Base-by-base conservation (phyloP, 2,888 invertebrate species). In the Lysandra coridon region DNA sequence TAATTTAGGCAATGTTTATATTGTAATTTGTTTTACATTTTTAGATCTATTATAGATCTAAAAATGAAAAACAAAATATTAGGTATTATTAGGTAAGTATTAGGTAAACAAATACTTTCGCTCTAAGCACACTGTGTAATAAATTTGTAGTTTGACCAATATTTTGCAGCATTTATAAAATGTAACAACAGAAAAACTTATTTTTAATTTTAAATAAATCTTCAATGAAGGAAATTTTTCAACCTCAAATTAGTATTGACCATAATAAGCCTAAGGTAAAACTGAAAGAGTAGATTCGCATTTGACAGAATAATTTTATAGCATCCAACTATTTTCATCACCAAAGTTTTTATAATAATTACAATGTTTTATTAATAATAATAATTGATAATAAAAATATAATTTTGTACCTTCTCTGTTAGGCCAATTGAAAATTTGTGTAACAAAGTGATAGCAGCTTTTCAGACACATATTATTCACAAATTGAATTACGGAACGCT, bases 401-500 rank as follows among this genome's bases (percentile, higher is more conserved):
- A 64, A 10, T 37, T 69, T 12, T 14, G 30, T 69, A 69, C 69
- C 69, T 69, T 33, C 33, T 33, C 33, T 69, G 5, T 69, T 37
- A 2, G 33, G 14, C 5, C 37, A 17, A 69, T 69, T 69, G 5
- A 33, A 69, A 12, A 69, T 33, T 33, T 69, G 17, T 33, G 17
- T 14, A 69, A 37, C 69, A 37, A 69, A 69, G 14, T 5, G 33
- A 37, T 37, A 69, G 37, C 4, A 69, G 12, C 33, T 17, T 69
- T 69, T 69, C 33, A 69, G 69, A 69, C 69, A 69, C 69, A 69
- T 69, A 69, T 37, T 69, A 69, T 37, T 69, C 14, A 37, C 69
- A 14, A 64, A 64, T 37, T 37, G 2, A 37, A 37, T 69, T 30
- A 69, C 12, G 33, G 1, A 69, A 69, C 0, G 5, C 33, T 69